Evolutionary conservation across 1,140 invertebrate genomes (phyloP).

Genomic region (Drosophila truncata): DNA sequence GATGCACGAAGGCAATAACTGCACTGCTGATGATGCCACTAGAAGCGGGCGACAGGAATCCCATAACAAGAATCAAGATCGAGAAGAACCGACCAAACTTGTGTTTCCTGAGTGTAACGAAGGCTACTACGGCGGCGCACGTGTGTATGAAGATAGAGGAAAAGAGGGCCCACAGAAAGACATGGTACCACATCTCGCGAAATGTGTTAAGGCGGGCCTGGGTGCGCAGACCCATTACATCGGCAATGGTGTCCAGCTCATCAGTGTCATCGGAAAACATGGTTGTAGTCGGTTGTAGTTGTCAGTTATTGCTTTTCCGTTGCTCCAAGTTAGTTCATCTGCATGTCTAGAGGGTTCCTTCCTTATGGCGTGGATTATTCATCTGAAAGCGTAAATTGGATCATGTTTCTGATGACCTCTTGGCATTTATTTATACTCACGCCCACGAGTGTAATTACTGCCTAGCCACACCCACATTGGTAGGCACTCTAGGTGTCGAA

Average conservation of each 20-base stretch:
- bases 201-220: constrained; percentile 88
- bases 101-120: constrained; percentile 95
- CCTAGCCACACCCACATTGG: constrained; percentile 1
- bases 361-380: background rate
- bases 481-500: too few species aligned
- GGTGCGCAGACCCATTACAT: constrained; percentile 88
- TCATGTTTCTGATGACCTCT: constrained; percentile 39
- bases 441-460: constrained; percentile 7
- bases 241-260: constrained; percentile 88
- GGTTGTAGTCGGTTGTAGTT: constrained; percentile 17
- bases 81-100: constrained; percentile 97
- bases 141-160: constrained; percentile 97
- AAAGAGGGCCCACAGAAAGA: constrained; percentile 95
- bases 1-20: constrained; percentile 96
- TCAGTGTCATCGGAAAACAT: constrained; percentile 87
- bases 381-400: constrained; percentile 21
- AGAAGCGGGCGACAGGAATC: constrained; percentile 93
- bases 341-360: constrained; percentile 10
- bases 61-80: constrained; percentile 94
- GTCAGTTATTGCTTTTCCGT: constrained; percentile 70
- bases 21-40: constrained; percentile 96
- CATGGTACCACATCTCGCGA: constrained; percentile 97
- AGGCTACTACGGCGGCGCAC: constrained; percentile 95
- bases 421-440: constrained; percentile 30
- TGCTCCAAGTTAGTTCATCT: constrained; percentile 28